phyloP scores from a whole-genome alignment of 2,113 vertebrate genomes.

The Labrus mixtus region DNA sequence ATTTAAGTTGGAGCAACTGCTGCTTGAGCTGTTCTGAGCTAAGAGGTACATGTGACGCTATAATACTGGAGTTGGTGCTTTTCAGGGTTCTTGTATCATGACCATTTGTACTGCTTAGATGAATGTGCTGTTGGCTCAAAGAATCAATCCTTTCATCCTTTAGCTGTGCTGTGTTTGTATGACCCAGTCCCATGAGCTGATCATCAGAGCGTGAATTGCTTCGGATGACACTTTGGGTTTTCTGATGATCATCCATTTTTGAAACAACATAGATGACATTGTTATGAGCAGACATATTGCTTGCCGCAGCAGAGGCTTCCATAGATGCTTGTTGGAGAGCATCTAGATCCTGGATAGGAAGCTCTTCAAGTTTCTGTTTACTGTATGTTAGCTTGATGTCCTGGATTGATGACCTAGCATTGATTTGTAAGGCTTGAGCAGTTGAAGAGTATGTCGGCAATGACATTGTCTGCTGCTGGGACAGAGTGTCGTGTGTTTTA shows the following conservation, averaged over 20 bases:
- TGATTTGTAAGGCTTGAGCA: slow-evolving; percentile 89
- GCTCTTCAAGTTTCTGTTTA: slow-evolving; percentile 91
- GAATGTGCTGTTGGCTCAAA: slow-evolving; percentile 85
- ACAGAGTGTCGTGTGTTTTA: slow-evolving; percentile 86
- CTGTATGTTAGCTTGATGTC: slow-evolving; percentile 87
- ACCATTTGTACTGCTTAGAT: slow-evolving; percentile 84
- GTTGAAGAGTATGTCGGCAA: slow-evolving; percentile 86
- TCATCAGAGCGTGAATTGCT: slow-evolving; percentile 93
- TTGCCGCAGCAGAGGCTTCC: slow-evolving; percentile 85
- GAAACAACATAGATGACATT: slow-evolving; percentile 89
- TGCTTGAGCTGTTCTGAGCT: slow-evolving; percentile 89
- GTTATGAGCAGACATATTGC: slow-evolving; percentile 85
- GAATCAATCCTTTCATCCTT: slow-evolving; percentile 89
- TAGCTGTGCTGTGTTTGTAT: slow-evolving; percentile 83
- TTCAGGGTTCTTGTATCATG: slow-evolving; percentile 84
- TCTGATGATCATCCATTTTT: slow-evolving; percentile 92
- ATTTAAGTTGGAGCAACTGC: slow-evolving; percentile 87
- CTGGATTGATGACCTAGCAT: slow-evolving; percentile 81
- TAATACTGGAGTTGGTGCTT: slow-evolving; percentile 85
- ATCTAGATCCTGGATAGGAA: slow-evolving; percentile 91
- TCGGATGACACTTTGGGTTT: slow-evolving; percentile 94
- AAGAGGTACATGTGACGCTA: slow-evolving; percentile 84
- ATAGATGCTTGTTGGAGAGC: slow-evolving; percentile 89
- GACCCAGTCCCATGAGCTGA: slow-evolving; percentile 87
- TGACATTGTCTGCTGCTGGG: slow-evolving; percentile 82